These are phyloP conservation scores for Petrocephalus sullivani DNA, from an alignment of 2,797 vertebrate genomes.

Conservation along the genomic window DNA sequence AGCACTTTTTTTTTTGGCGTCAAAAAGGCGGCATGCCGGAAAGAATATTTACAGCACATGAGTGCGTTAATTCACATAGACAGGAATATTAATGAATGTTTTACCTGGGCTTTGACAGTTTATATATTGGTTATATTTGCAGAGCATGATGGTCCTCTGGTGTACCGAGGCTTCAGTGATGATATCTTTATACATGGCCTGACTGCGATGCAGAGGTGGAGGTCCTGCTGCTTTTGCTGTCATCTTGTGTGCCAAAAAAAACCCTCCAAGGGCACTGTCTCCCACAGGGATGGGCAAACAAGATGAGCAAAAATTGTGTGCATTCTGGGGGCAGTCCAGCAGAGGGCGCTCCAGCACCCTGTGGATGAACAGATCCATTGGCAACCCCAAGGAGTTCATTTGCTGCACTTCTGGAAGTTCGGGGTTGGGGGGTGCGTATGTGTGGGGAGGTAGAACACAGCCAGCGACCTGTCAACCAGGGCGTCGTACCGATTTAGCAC, in stretches of 20 bases:
- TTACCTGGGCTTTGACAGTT: not conserved
- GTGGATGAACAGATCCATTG: not conserved
- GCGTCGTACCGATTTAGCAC: not conserved
- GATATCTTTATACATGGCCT: not conserved
- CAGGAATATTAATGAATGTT: not conserved
- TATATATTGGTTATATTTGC: not conserved
- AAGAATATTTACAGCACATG: not conserved
- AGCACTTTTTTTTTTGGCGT: not conserved
- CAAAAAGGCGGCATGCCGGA: not conserved
- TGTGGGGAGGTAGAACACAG: not conserved
- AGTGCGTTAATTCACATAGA: not conserved
- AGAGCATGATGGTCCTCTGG: not conserved
- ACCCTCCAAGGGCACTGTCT: not conserved
- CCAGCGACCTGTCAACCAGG: not conserved
- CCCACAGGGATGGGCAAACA: not conserved
- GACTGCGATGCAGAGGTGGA: not conserved
- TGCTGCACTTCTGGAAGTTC: not conserved
- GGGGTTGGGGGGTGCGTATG: not conserved
- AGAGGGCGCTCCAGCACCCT: not conserved
- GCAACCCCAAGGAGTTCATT: not conserved
- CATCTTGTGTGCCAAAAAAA: not conserved
- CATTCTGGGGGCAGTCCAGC: not conserved
- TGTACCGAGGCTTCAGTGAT: not conserved
- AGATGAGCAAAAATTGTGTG: not conserved
- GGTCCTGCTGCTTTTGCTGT: not conserved